Conservation (phyloP, 2,113 vertebrate species). For the Acinonyx jubatus region DNA sequence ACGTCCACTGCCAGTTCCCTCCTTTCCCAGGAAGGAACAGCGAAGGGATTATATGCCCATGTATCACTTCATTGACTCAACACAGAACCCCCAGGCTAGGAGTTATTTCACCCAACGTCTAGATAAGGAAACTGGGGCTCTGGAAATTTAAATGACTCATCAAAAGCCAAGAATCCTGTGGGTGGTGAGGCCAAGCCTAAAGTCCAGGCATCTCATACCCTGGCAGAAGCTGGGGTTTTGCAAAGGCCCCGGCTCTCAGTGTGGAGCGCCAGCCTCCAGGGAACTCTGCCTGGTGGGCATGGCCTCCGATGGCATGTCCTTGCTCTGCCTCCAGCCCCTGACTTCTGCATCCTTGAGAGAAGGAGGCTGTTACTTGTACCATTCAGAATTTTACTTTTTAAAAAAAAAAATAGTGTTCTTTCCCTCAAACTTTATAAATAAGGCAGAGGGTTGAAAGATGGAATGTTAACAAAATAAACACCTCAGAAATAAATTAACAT, state of each 20-base stretch:
- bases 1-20: neutral
- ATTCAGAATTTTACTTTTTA: neutral
- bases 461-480: conserved; percentile 83
- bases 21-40: neutral
- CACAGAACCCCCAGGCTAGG: neutral
- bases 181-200: neutral
- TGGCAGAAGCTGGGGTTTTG: neutral
- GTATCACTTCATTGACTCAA: neutral
- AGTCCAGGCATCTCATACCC: neutral
- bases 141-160: neutral
- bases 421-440: conserved; percentile 20
- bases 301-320: too few relatives aligned
- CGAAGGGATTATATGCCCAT: neutral
- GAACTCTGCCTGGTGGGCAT: neutral
- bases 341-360: neutral
- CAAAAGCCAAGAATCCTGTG: neutral
- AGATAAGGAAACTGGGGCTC: neutral
- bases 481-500: conserved; percentile 84
- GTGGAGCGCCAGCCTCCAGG: neutral
- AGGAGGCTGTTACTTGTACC: neutral
- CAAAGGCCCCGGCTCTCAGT: neutral
- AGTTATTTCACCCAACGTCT: neutral
- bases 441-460: conserved; percentile 72
- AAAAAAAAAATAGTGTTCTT: neutral
- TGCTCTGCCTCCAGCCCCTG: neutral